Percentiles rank a stretch among this genome's conserved stretches.
phyloP scores from a whole-genome alignment of 2,113 vertebrate genomes.

The Polyodon spathula region DNA sequence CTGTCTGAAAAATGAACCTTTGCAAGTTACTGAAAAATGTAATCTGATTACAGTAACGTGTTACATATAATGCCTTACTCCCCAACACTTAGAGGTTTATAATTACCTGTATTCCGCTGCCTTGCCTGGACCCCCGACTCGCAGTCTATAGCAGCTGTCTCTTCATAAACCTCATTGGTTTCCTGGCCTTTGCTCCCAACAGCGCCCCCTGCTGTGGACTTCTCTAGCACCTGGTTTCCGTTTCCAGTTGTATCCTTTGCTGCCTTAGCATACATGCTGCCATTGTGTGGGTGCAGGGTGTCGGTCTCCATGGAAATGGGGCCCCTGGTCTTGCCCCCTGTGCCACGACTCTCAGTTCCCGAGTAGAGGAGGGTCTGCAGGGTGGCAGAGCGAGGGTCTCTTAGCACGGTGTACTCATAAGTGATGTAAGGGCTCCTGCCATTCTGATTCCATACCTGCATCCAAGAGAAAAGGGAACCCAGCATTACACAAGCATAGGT shows the following conservation, averaged over 20 bases:
- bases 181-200: conserved; percentile 66
- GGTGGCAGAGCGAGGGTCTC: conserved; percentile 61
- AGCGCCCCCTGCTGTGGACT: conserved; percentile 33
- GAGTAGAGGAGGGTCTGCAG: conserved; percentile 69
- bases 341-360: conserved; percentile 55
- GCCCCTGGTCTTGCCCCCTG: conserved; percentile 46
- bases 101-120: conserved; percentile 61
- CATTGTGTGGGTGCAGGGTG: conserved; percentile 55
- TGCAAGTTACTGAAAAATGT: too few species aligned
- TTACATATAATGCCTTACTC: too few species aligned
- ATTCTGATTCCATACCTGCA: conserved; percentile 93
- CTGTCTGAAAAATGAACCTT: too few species aligned
- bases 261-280: conserved; percentile 50
- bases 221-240: conserved; percentile 45
- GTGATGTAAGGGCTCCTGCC: conserved; percentile 88
- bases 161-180: conserved; percentile 87
- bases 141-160: conserved; percentile 60
- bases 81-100: not conserved
- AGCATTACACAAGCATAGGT: too few species aligned
- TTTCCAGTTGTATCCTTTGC: conserved; percentile 42
- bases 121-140: conserved; percentile 53
- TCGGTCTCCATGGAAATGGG: conserved; percentile 38
- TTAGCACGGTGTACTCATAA: conserved; percentile 85
- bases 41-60: too few species aligned
- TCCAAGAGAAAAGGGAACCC: conserved; percentile 1